Conservation (phyloP, 2,113 vertebrate species). For the Lampris megalopsis region DNA sequence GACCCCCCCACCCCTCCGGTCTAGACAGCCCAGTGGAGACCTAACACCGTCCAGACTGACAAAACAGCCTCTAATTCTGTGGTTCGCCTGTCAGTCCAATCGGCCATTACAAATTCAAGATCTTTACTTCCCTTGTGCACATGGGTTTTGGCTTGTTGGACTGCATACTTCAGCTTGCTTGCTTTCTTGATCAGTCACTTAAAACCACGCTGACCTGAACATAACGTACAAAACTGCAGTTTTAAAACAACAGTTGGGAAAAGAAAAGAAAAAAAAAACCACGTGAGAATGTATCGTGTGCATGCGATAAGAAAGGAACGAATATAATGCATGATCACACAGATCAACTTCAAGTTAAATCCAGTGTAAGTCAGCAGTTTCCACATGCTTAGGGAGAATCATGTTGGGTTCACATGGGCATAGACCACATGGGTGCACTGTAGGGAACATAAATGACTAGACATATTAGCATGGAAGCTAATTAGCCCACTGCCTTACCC, state of each 20-base stretch:
- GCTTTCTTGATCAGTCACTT: neutral
- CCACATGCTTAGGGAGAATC: constrained; percentile 30
- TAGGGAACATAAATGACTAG: constrained; percentile 49
- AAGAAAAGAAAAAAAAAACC: too few relatives aligned
- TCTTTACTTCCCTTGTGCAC: neutral
- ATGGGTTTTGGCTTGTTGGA: too few relatives aligned
- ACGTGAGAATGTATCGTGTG: neutral
- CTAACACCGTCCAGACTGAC: neutral
- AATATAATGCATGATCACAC: constrained; percentile 22
- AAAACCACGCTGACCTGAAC: too few relatives aligned
- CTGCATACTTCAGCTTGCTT: too few relatives aligned
- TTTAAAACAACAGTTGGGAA: too few relatives aligned
- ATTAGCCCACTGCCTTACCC: constrained; percentile 33
- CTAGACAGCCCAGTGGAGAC: neutral
- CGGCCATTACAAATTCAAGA: neutral
- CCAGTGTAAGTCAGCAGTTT: constrained; percentile 29
- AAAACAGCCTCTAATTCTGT: constrained; percentile 3
- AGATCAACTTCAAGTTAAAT: neutral
- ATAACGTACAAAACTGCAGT: too few relatives aligned
- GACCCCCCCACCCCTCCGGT: constrained; percentile 1
- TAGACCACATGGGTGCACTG: constrained; percentile 43
- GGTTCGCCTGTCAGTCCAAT: neutral
- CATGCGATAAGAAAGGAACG: neutral
- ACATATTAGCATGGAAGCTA: constrained; percentile 48
- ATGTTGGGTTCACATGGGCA: constrained; percentile 41